Evolutionary conservation across 2,797 vertebrate genomes (phyloP), one percentile per base, ranked within the genome.

Genomic region (Mareca penelope): DNA sequence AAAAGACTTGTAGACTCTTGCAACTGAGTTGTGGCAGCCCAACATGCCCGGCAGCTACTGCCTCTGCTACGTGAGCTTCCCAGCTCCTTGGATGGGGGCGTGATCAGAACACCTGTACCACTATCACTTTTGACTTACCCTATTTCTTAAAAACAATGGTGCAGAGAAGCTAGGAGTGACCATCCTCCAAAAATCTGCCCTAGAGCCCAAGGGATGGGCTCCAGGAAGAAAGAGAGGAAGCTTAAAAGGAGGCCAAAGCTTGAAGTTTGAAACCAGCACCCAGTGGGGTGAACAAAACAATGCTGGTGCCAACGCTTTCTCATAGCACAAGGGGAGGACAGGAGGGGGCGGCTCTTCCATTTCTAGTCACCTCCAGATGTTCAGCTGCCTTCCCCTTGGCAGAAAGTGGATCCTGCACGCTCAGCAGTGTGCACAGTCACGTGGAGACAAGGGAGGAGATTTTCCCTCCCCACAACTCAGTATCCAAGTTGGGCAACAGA

Each of bases 361-460:
- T 10, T 3, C 3, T 14, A 87, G 79, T 26, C 40, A 69, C 65
- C 44, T 87, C 57, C 83, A 85, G 64, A 65, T 28, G 29, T 53
- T 50, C 42, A 72, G 55, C 19, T 37, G 68, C 52, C 35, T 71
- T 88, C 70, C 39, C 26, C 0, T 12, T 56, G 83, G 33, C 61
- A 59, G 37, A 48, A 4, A 5, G 44, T 35, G 40, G 44, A 59
- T 12, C 48, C 69, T 70, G 60, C 0, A 4, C 1, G 9, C 79
- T 64, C 56, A 61, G 78, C 65, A 57, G 24, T 3, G 64, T 56
- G 26, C 19, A 15, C 37, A 44, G 48, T 48, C 59, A 75, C 23
- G 4, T 0, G 15, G 72, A 0, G 0, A 26, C 6, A 14, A 3
- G 4, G 29, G 9, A n/a, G 37, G 1, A 2, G 13, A 35, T 65